phyloP scores from a whole-genome alignment of 2,888 invertebrate genomes.

The Coenonympha glycerion region DNA sequence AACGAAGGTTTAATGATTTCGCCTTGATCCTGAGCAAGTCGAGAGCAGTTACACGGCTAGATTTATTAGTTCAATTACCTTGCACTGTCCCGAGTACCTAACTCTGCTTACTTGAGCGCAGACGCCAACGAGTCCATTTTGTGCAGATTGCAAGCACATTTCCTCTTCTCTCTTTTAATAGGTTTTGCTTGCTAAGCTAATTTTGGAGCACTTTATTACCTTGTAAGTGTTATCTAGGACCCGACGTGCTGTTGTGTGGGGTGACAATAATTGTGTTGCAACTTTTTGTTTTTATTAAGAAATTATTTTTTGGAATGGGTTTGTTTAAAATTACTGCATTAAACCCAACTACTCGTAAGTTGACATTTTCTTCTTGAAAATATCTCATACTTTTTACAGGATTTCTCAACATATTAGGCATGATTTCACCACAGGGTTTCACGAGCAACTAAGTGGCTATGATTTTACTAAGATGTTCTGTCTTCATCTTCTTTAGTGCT shows the following conservation, averaged over 20 bases:
- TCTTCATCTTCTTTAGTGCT: no score
- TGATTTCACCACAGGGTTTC: no score
- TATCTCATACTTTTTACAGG: no score
- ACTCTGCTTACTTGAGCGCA: constrained; percentile 61
- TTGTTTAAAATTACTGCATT: no score
- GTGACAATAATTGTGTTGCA: neutral
- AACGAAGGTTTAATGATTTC: constrained; percentile 60
- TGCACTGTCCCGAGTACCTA: constrained; percentile 57
- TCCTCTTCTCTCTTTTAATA: constrained; percentile 37
- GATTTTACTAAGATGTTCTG: no score
- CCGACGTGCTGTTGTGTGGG: neutral
- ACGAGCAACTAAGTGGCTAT: no score
- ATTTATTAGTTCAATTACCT: constrained; percentile 76
- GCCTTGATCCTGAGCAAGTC: constrained; percentile 58
- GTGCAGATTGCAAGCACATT: constrained; percentile 52
- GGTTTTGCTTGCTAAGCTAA: constrained; percentile 17
- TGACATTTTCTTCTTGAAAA: no score
- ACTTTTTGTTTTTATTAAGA: neutral
- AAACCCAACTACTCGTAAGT: no score
- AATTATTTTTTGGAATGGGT: no score
- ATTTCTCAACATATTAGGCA: no score
- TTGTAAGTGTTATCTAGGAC: neutral
- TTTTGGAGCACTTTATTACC: constrained; percentile 7
- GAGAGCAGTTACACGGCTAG: constrained; percentile 60
- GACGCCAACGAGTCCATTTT: constrained; percentile 67